Percentiles rank a stretch among this genome's conserved stretches.
phyloP scores from a whole-genome alignment of 2,113 vertebrate species.

The Chaetodon trifascialis region DNA sequence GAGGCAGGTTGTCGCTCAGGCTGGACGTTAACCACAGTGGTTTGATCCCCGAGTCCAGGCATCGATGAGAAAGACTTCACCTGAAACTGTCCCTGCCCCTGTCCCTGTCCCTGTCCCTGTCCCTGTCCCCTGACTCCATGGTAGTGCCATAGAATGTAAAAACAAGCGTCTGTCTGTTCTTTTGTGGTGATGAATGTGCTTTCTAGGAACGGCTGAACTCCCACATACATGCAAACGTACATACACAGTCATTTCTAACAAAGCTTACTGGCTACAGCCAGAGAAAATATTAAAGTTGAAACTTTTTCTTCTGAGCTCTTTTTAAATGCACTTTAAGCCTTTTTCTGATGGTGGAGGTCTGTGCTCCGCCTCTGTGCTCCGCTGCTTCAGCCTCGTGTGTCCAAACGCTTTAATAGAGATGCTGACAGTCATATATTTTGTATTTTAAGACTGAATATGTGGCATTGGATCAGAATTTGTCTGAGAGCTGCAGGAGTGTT shows the following conservation, averaged over 20 bases:
- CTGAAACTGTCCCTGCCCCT: no score
- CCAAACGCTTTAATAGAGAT: not conserved
- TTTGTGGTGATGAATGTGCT: not conserved
- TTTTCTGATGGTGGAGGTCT: no score
- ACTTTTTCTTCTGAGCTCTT: no score
- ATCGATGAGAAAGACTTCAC: not conserved
- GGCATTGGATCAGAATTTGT: not conserved
- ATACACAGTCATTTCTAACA: not conserved
- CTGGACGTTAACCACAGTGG: not conserved
- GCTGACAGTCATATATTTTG: not conserved
- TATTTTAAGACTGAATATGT: not conserved
- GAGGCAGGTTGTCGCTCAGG: not conserved
- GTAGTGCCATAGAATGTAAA: not conserved
- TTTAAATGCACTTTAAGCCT: no score
- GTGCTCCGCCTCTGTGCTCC: not conserved
- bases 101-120: no score
- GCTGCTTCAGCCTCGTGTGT: not conserved
- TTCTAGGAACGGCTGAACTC: not conserved
- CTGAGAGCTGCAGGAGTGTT: not conserved
- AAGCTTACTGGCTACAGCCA: not conserved
- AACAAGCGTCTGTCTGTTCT: not conserved
- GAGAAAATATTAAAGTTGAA: no score
- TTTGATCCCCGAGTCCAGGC: slow-evolving; percentile 1
- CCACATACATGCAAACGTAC: no score
- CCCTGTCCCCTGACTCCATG: no score